Base-by-base conservation (phyloP, 2,888 invertebrate genomes). In the Meloe dianella region DNA sequence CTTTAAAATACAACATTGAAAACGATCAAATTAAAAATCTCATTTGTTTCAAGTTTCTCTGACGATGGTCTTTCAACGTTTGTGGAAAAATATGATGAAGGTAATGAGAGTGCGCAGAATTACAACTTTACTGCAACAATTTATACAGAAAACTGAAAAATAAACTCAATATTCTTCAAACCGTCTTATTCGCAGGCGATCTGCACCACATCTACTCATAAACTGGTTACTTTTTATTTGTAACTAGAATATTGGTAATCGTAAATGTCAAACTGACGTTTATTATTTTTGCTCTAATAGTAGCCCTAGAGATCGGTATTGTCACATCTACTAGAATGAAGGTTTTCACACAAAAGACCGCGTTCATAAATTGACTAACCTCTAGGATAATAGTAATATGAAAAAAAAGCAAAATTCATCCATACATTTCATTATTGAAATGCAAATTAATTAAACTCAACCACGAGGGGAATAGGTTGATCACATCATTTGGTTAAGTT, bases 1-100 rank as follows among this genome's bases (percentile, higher is more conserved):
- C 63, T 68, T 30, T 64, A 59, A 71, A 67, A 69, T 70, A 59
- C 67, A 61, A 27, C 27, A 27, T 32, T 32, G 32, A 27, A 4
- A 61, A 69, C 60, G 57, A 57, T 8, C 30, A 30, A 7, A 35
- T 35, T 35, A 14, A 35, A 35, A 35, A 12, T 14, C 14, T 4
- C 5, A 35, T 5, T n/a, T 17, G 17, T 12, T 17, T 17, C 41
- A 41, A 41, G 2, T 17, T n/a, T n/a, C 10, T 41, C 17, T 41
- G n/a, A 41, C 41, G 17, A 3, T 41, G n/a, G 41, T n/a, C 41
- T 17, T 17, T n/a, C 17, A 41, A 41, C 17, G 3, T n/a, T 7
- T n/a, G 17, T 41, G 41, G n/a, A 41, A 41, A 5, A 12, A 5
- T 7, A 17, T 6, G 17, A 41, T 41, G n/a, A 47, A 20, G 8